Base-by-base conservation (phyloP, 2,113 vertebrate species). In the Prunella fulvescens region DNA sequence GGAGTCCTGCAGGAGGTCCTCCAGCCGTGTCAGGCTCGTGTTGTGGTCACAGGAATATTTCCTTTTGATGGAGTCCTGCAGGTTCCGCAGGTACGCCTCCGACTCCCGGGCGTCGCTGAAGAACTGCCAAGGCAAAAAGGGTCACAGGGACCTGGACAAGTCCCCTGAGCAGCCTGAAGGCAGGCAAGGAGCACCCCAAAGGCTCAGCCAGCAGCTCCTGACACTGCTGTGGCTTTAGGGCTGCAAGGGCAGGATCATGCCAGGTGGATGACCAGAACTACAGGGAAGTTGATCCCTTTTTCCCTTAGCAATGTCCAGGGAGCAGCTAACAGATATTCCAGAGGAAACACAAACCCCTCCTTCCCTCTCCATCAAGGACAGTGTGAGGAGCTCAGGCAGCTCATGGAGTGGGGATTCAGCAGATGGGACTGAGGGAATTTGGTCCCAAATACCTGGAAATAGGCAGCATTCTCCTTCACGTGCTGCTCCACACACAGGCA, bases 1-100 rank as follows among this genome's bases (percentile, higher is more conserved):
- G 40, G 99, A 99, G 98, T 99, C 99, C 97, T 99, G 99, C 74
- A 99, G 98, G 86, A 99, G 98, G 95, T 99, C 99, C 90, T 99
- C 99, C 92, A 99, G 98, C 83, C 98, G 98, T 29, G 98, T 98
- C 80, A 99, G 98, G 69, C 99, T 97, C 95, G 99, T 99, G 96
- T 86, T 99, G 81, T 97, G 98, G 96, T 99, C 99, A 1, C 99
- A 99, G 40, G 98, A 99, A 81, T 99, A 99, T 88, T 99, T 99
- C 91, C 99, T 98, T 88, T 98, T 99, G 95, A 99, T 99, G 95
- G 98, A 99, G 83, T 99, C 99, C 96, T 99, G 99, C 31, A 99
- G 99, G 97, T 98, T 99, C 18, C 98, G 98, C 96, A 99, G 97
- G 97, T 99, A 99, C 31, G 97, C 88, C 97, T 99, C 99, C 4